phyloP scores from a whole-genome alignment of 2,888 invertebrate species.

The Sthenelais limicola region DNA sequence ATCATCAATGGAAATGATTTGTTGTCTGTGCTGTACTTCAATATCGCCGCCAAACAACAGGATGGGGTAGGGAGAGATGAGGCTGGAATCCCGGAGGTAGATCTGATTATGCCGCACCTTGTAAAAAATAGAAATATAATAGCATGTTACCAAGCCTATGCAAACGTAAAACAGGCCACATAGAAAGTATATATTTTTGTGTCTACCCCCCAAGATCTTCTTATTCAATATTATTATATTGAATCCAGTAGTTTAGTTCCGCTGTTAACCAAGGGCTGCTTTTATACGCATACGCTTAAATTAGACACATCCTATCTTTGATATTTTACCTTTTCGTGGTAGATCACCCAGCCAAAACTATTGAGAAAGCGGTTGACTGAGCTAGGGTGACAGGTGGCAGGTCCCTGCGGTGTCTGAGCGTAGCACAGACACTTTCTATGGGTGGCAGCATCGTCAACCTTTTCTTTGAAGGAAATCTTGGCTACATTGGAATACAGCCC shows the following conservation, averaged over 20 bases:
- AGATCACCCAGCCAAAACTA: conserved; percentile 64
- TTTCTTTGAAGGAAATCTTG: conserved; percentile 46
- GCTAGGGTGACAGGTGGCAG: conserved; percentile 63
- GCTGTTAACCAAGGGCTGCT: too few relatives aligned
- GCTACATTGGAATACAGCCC: conserved; percentile 59
- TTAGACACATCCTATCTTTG: not conserved
- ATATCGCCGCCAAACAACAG: conserved; percentile 55
- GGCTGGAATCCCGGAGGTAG: conserved; percentile 49
- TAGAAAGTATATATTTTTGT: not conserved
- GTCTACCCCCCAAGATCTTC: too few relatives aligned
- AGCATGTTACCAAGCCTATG: too few relatives aligned
- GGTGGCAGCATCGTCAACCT: conserved; percentile 16
- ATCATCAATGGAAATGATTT: conserved; percentile 49
- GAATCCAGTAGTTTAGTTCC: too few relatives aligned
- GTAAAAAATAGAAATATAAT: too few relatives aligned
- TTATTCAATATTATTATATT: too few relatives aligned
- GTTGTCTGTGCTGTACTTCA: conserved; percentile 50
- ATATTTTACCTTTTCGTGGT: conserved; percentile 65
- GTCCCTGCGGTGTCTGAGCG: conserved; percentile 64
- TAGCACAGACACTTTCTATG: conserved; percentile 57
- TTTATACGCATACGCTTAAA: too few relatives aligned
- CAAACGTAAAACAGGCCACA: too few relatives aligned
- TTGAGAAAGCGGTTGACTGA: conserved; percentile 66
- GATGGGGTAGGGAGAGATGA: conserved; percentile 47
- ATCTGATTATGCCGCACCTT: conserved; percentile 47